Evolutionary conservation across 2,113 vertebrate species (phyloP), one percentile per base, ranked within the genome.

Genomic region (Hipposideros armiger): DNA sequence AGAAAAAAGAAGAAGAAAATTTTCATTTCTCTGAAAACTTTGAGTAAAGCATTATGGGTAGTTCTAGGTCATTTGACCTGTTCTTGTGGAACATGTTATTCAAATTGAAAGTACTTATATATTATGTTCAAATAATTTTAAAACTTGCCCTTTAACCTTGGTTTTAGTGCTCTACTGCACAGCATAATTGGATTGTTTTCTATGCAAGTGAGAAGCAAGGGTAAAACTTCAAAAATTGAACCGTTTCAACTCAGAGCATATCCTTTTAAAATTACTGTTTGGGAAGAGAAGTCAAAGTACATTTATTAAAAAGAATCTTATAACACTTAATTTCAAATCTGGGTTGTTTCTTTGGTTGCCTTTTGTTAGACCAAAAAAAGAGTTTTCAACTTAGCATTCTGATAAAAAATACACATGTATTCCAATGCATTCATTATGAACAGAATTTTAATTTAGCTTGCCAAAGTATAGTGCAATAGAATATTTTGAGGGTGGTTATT

Each of bases 211-310:
- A 42, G 7, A 67, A 78, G 74, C 1, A 67, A 74, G 6, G 24
- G 42, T 73, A 88, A 73, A 72, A 80, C 3, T 45, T 56, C 56
- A 54, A 91, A 96, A 73, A 82, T 7, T 78, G 72, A 93, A 78
- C 7, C 72, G 4, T 82, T 90, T 83, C 30, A 78, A 73, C 5
- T 73, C 40, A 56, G 40, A 80, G 20, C 10, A 22, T 42, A 2
- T 85, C 42, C 7, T 96, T 32, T 85, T 62, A 64, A 91, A 95
- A 67, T 52, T 67, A 19, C 17, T 80, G n/a, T 84, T 95, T 94
- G 66, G 72, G 80, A 91, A 45, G 8, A 74, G 8, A 17, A 74
- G 11, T 30, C n/a, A 84, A 91, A 50, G 9, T 50, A 62, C 32
- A 84, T 62, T 84, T 84, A 36, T 67, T 50, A 73, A 36, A 87